Evolutionary conservation across 2,113 vertebrate species (phyloP).

Genomic region (Erythrolamprus reginae): DNA sequence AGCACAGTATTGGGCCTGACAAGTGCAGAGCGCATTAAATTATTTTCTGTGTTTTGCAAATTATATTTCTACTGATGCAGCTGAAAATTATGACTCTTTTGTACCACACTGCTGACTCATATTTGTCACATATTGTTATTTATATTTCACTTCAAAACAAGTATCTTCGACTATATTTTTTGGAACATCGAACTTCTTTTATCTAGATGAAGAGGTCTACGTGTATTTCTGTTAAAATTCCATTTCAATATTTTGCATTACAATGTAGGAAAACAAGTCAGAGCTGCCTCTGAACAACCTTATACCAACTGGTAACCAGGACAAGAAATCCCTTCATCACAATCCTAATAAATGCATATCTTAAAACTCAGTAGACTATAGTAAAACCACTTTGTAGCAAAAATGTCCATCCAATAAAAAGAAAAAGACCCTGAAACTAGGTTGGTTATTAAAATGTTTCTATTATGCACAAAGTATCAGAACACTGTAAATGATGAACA

Average conservation of each 20-base stretch:
- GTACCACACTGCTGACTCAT: neutral
- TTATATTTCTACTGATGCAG: neutral
- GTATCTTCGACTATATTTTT: neutral
- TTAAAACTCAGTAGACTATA: neutral
- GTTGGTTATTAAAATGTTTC: fast-evolving
- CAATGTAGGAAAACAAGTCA: neutral
- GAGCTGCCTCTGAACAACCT: neutral
- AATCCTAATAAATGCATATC: neutral
- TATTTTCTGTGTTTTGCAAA: neutral
- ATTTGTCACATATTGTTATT: neutral
- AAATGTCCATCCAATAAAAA: fast-evolving
- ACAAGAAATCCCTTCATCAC: neutral
- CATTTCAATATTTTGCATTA: neutral
- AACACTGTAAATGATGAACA: neutral
- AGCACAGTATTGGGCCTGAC: neutral
- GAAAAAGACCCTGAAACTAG: fast-evolving
- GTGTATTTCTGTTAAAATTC: neutral
- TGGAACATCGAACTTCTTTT: neutral
- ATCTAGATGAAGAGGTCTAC: neutral
- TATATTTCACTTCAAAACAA: neutral
- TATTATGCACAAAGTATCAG: neutral
- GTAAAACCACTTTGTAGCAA: neutral
- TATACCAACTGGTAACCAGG: neutral
- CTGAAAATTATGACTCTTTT: neutral
- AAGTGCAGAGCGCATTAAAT: neutral